Conservation (phyloP, 2,113 vertebrate species). For the Hemichromis elongatus region DNA sequence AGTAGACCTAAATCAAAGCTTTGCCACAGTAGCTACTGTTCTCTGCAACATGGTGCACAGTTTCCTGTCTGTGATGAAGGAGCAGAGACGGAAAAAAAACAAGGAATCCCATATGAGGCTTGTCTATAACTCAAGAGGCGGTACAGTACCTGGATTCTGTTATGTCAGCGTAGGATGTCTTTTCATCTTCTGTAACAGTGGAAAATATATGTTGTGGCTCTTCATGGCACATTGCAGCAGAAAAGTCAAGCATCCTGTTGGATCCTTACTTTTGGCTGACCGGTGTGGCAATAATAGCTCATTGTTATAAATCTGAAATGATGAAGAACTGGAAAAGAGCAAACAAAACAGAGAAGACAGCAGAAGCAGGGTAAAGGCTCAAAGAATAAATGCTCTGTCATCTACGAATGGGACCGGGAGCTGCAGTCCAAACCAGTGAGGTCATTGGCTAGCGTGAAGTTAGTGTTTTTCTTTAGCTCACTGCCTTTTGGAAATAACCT, state of each 20-base stretch:
- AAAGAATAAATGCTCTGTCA: slow-evolving; percentile 59
- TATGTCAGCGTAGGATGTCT: slow-evolving; percentile 4
- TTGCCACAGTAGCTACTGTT: neutral
- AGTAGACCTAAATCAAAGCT: neutral
- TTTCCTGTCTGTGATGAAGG: slow-evolving; percentile 3
- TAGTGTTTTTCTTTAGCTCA: slow-evolving; percentile 54
- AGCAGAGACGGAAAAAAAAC: slow-evolving; percentile 32
- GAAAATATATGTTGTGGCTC: neutral
- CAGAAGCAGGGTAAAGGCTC: slow-evolving; percentile 12
- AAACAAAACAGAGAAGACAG: slow-evolving; percentile 28
- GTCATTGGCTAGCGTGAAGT: slow-evolving; percentile 59
- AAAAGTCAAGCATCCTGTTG: neutral
- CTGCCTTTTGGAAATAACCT: slow-evolving; percentile 50
- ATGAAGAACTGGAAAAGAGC: neutral
- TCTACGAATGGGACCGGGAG: slow-evolving; percentile 44
- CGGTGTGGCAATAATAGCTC: slow-evolving; percentile 6
- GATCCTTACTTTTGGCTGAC: slow-evolving; percentile 2
- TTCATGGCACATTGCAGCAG: neutral
- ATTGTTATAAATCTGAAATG: slow-evolving; percentile 23
- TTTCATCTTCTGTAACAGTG: slow-evolving; percentile 27
- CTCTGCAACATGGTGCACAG: neutral
- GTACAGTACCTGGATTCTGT: slow-evolving; percentile 18
- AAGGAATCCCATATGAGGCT: slow-evolving; percentile 29
- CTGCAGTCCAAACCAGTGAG: slow-evolving; percentile 63
- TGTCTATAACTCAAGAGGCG: slow-evolving; percentile 46